Base-by-base conservation (phyloP, 2,888 invertebrate species). In the Diaprepes abbreviatus region DNA sequence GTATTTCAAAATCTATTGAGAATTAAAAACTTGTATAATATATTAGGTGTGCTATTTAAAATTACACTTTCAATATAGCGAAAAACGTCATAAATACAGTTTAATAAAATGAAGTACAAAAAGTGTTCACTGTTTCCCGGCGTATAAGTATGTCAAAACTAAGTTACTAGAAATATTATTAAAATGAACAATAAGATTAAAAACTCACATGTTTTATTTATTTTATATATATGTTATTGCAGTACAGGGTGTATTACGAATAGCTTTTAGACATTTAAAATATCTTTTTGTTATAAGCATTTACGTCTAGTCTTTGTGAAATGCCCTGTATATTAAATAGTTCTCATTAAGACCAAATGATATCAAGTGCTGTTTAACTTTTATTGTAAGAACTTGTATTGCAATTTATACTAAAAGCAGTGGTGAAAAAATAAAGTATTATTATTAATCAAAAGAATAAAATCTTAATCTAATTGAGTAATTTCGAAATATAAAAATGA, bases 281-380 rank as follows among this genome's bases (percentile, higher is more conserved):
- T 50, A 50, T 50, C 48, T 50, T 28, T 50, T 50, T 28, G 28
- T 50, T 50, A 14, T 50, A 31, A 50, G 28, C 48, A 24, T 16
- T 28, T 28, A 24, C 14, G 48, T 50, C 48, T 50, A 50, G 48
- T 50, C 48, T 50, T 50, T 50, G 48, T 50, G 48, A 50, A 50
- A 50, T 50, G 28, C 48, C 48, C 48, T 50, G 48, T 50, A 50
- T 50, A 50, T 50, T 50, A 50, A 50, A 50, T 24, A 36, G 12
- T 35, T 54, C 36, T 36, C 36, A 36, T 43, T 43, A 59, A 45
- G 59, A 59, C 59, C 59, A 59, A 59, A 40, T 40, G 31, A 59
- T 45, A 59, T 59, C 59, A 59, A 59, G 45, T 59, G 59, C 59
- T 59, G 59, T 59, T 38, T 40, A 59, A 43, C 28, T 59, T 59